Percentiles rank a stretch among this genome's conserved stretches.
phyloP scores from a whole-genome alignment of 2,113 vertebrate genomes.

The Poeciliopsis retropinna region DNA sequence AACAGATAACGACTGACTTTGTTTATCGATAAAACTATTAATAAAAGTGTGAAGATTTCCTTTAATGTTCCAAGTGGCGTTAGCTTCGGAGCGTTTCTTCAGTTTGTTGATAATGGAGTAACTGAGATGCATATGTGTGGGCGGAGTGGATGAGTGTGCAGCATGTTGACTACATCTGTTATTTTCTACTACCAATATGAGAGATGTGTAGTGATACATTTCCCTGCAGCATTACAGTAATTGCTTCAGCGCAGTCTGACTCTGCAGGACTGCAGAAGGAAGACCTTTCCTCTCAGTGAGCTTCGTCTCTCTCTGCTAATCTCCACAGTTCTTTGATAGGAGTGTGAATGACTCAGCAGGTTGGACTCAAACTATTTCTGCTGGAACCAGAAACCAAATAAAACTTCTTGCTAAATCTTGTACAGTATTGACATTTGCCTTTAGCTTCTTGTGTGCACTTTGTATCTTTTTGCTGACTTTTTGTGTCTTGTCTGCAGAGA shows the following conservation, averaged over 20 bases:
- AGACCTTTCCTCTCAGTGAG: neutral
- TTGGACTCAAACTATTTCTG: neutral
- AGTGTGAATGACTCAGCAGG: neutral
- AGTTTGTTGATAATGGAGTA: neutral
- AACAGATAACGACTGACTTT: neutral
- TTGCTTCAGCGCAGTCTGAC: neutral
- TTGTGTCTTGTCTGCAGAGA: neutral
- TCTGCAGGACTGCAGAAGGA: neutral
- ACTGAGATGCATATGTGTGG: slow-evolving; percentile 7
- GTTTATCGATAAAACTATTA: neutral
- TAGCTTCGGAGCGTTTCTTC: neutral
- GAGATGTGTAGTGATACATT: neutral
- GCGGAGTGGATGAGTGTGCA: neutral
- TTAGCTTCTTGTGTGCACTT: neutral
- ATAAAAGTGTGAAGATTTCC: neutral
- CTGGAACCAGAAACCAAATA: neutral
- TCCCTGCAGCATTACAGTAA: neutral
- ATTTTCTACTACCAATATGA: slow-evolving; percentile 1
- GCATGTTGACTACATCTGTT: slow-evolving; percentile 8
- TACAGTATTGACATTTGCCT: neutral
- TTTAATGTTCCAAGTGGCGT: neutral
- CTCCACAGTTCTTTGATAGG: neutral
- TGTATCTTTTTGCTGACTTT: neutral
- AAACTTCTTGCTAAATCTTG: neutral
- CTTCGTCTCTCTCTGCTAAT: neutral